Evolutionary conservation across 2,113 vertebrate species (phyloP).

Genomic region (Perca flavescens): DNA sequence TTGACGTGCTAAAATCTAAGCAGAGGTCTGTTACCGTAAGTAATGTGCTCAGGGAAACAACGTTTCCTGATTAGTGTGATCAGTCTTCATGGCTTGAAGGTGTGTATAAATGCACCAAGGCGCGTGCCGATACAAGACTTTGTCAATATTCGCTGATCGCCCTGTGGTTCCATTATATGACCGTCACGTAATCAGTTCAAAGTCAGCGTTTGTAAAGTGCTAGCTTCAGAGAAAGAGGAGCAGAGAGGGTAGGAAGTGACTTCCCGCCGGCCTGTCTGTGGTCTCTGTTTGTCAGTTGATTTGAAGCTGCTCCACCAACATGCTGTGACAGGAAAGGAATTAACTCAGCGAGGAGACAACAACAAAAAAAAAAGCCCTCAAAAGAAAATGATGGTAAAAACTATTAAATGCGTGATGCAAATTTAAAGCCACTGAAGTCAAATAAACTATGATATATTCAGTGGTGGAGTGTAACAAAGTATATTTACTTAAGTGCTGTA

Average conservation of each 20-base stretch:
- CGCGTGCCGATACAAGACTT: constrained; percentile 17
- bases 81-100: not conserved
- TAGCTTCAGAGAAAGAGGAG: constrained; percentile 62
- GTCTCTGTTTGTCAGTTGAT: constrained; percentile 79
- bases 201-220: constrained; percentile 57
- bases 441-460: constrained; percentile 15
- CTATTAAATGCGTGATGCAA: constrained; percentile 45
- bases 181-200: constrained; percentile 18
- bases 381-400: constrained; percentile 65
- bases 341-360: constrained; percentile 67
- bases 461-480: too few species aligned
- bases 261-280: constrained; percentile 78
- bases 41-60: not conserved
- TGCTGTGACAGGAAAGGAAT: constrained; percentile 81
- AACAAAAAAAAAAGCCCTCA: constrained; percentile 55
- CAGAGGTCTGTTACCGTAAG: not conserved
- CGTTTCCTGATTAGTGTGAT: not conserved
- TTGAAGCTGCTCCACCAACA: constrained; percentile 77
- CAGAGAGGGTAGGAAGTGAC: constrained; percentile 63
- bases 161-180: not conserved
- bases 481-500: too few species aligned
- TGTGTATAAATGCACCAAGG: not conserved
- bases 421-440: constrained; percentile 24
- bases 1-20: not conserved
- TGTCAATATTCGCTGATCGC: constrained; percentile 13